These are phyloP conservation scores for Valencia hispanica DNA, from an alignment of 2,797 vertebrate genomes.

Conservation along the genomic window DNA sequence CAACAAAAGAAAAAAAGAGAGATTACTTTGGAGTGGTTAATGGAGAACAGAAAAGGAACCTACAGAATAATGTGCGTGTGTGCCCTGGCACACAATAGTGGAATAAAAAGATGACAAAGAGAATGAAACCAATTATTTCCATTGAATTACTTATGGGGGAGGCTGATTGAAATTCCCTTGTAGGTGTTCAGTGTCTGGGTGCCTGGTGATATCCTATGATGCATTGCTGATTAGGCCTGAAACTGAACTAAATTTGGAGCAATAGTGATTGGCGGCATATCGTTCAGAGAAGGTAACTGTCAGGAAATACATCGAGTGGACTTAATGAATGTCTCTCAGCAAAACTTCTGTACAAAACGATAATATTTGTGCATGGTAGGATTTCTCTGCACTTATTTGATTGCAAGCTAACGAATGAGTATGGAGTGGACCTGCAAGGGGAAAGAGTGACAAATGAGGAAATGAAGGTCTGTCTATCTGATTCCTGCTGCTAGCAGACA, in stretches of 20 bases:
- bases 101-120: constrained; percentile 60
- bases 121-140: constrained; percentile 71
- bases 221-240: constrained; percentile 71
- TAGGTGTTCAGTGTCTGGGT: constrained; percentile 67
- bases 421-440: constrained; percentile 25
- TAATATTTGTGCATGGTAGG: not conserved
- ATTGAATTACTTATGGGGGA: constrained; percentile 76
- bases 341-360: constrained; percentile 10
- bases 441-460: constrained; percentile 48
- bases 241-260: constrained; percentile 56
- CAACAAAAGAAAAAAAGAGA: constrained; percentile 73
- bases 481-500: constrained; percentile 41
- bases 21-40: constrained; percentile 70
- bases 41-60: constrained; percentile 53
- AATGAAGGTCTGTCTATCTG: constrained; percentile 60
- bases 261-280: constrained; percentile 58
- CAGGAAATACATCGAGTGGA: constrained; percentile 50
- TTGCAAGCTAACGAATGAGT: constrained; percentile 20
- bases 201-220: constrained; percentile 76
- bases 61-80: constrained; percentile 47
- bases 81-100: constrained; percentile 23
- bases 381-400: constrained; percentile 33
- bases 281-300: constrained; percentile 54
- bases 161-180: constrained; percentile 72
- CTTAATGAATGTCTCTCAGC: constrained; percentile 41